Base-by-base conservation (phyloP, 2,888 invertebrate genomes). In the Drosophila pseudotalamancana region DNA sequence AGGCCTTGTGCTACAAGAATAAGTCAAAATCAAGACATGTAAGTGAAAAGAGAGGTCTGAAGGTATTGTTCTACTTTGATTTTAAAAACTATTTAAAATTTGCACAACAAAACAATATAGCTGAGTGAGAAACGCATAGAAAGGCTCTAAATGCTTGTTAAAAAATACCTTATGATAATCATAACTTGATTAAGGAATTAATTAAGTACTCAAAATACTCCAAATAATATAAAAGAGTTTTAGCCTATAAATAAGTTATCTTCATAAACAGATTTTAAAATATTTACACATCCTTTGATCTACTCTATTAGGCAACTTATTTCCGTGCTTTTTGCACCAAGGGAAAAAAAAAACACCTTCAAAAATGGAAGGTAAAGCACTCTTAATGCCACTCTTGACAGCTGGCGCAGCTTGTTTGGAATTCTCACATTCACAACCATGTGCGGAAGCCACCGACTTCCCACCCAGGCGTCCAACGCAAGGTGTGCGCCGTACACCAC, bases 321-420 rank as follows among this genome's bases (percentile, higher is more conserved):
- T 32, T n/a, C n/a, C 21, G 4, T 9, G 19, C 14, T 12, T 8
- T 18, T 11, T 21, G 39, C 34, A 25, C 3, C 21, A 42, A 49
- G 14, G 18, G 27, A 25, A 37, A 34, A 32, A 14, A n/a, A 34
- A 23, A 31, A 12, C 37, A 53, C 25, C 42, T 37, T n/a, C 3
- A 11, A 4, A 46, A 18, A 29, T 16, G 32, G 25, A 42, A 35
- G 19, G 11, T 12, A 9, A 34, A 63, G 25, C 45, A 32, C 46
- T 37, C 32, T 27, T 21, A 9, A 18, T 32, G 43, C 25, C 39
- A 51, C 37, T 46, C 48, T 50, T n/a, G 57, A 73, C 83, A 83
- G 82, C 85, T 83, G 83, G 61, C 56, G 25, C 29, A 25, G 56
- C 64, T 73, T 83, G 83, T 83, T 83, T 83, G 69, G 59, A 71